Conservation (phyloP, 2,888 invertebrate genomes). For the Mayetiola destructor region DNA sequence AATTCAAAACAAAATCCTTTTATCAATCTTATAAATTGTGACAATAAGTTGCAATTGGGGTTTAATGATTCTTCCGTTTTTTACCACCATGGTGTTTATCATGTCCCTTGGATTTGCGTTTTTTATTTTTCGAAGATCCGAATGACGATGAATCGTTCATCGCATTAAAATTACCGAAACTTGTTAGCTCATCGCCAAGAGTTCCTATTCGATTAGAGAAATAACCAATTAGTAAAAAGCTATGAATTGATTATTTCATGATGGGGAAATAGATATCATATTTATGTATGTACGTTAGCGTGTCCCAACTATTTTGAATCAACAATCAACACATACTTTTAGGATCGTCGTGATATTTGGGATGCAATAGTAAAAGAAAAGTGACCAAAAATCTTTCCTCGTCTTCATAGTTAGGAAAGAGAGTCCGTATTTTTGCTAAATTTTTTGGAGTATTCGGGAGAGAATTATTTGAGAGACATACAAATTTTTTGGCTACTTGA, state of each 20-base stretch:
- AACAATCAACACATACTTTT: too few relatives aligned
- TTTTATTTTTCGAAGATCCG: conserved; percentile 35
- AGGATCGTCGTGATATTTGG: too few relatives aligned
- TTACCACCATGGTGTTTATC: conserved; percentile 36
- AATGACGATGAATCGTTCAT: conserved; percentile 29
- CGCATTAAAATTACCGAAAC: conserved; percentile 42
- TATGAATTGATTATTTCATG: not conserved
- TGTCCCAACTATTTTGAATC: too few relatives aligned
- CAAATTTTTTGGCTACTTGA: too few relatives aligned
- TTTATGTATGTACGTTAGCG: not conserved
- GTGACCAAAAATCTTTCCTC: too few relatives aligned
- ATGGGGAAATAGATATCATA: not conserved
- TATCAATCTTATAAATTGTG: too few relatives aligned
- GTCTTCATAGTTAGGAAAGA: too few relatives aligned
- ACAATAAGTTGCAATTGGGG: not conserved
- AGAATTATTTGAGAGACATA: too few relatives aligned
- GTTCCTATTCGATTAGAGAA: conserved; percentile 28
- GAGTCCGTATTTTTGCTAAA: too few relatives aligned
- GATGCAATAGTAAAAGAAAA: too few relatives aligned
- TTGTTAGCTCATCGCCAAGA: conserved; percentile 67
- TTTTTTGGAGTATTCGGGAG: too few relatives aligned
- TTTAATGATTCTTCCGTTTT: conserved; percentile 37
- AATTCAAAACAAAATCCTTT: too few relatives aligned
- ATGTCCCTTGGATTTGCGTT: conserved; percentile 39
- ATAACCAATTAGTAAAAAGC: not conserved